Evolutionary conservation across 2,888 invertebrate species (phyloP).

Genomic region (Drosophila colorata): DNA sequence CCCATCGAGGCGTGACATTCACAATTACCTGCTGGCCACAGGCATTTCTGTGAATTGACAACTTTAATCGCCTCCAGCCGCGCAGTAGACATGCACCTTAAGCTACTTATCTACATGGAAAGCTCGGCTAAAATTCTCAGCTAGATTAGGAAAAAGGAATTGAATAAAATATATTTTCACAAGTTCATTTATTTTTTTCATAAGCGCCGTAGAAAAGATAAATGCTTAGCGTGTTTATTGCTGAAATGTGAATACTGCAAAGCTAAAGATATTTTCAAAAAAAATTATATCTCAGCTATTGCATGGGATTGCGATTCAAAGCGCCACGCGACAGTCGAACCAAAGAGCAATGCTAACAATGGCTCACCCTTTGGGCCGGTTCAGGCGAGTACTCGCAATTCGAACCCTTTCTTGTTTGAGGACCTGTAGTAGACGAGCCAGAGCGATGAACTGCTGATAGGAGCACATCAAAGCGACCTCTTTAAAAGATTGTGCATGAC

Average conservation of each 20-base stretch:
- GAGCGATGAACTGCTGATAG: slow-evolving; percentile 71
- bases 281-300: slow-evolving; percentile 4
- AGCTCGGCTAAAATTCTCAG: neutral
- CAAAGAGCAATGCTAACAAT: slow-evolving; percentile 31
- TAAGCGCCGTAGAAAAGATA: too few relatives aligned
- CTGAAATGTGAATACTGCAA: neutral
- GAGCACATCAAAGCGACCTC: slow-evolving; percentile 67
- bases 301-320: slow-evolving; percentile 15
- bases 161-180: neutral
- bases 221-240: neutral
- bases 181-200: neutral
- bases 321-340: slow-evolving; percentile 12
- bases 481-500: slow-evolving; percentile 55
- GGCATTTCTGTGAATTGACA: slow-evolving; percentile 27
- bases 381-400: slow-evolving; percentile 21
- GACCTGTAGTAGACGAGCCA: slow-evolving; percentile 32
- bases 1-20: slow-evolving; percentile 19
- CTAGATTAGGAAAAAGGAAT: slow-evolving; percentile 3
- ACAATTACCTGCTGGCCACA: slow-evolving; percentile 29
- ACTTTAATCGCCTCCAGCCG: slow-evolving; percentile 6
- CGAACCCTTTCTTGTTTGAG: slow-evolving; percentile 49
- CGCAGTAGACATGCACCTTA: neutral
- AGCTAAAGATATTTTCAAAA: neutral
- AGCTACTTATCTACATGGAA: neutral
- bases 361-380: slow-evolving; percentile 4